These are phyloP conservation scores for Nemopilema nomurai DNA, from an alignment of 30 jellyfish, hydroid and myxozoan species.

Conservation along the genomic window DNA sequence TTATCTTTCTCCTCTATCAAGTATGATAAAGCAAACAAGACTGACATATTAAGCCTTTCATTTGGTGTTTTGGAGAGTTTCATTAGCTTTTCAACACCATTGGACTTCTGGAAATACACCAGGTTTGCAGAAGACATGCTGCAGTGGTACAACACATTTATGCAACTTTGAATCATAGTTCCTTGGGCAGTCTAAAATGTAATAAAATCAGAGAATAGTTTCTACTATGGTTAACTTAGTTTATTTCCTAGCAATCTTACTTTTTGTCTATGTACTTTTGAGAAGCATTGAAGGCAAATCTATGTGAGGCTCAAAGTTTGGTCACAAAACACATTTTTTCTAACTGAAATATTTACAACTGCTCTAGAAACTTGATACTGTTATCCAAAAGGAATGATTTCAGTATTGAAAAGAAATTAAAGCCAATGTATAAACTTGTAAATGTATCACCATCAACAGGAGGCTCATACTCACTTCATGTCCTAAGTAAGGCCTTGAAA, in stretches of 20 bases:
- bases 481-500: slow-evolving; percentile 24
- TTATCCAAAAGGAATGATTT: not conserved
- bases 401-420: too few relatives aligned
- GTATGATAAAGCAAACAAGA: slow-evolving; percentile 56
- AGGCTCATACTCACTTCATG: not conserved
- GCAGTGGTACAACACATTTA: slow-evolving; percentile 38
- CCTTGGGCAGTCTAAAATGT: slow-evolving; percentile 48
- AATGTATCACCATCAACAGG: not conserved
- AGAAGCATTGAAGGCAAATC: too few relatives aligned
- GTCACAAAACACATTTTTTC: too few relatives aligned
- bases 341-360: too few relatives aligned
- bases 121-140: slow-evolving; percentile 33
- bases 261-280: not conserved
- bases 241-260: not conserved
- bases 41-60: slow-evolving; percentile 50
- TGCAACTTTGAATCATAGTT: not conserved
- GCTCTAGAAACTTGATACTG: too few relatives aligned
- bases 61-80: slow-evolving; percentile 11
- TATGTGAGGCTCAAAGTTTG: too few relatives aligned
- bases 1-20: slow-evolving; percentile 70
- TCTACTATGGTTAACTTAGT: not conserved
- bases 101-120: slow-evolving; percentile 20
- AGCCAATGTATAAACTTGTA: too few relatives aligned
- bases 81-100: slow-evolving; percentile 37
- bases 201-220: too few relatives aligned